phyloP scores from a whole-genome alignment of 2,888 invertebrate genomes.

The Periphyllus acericola region DNA sequence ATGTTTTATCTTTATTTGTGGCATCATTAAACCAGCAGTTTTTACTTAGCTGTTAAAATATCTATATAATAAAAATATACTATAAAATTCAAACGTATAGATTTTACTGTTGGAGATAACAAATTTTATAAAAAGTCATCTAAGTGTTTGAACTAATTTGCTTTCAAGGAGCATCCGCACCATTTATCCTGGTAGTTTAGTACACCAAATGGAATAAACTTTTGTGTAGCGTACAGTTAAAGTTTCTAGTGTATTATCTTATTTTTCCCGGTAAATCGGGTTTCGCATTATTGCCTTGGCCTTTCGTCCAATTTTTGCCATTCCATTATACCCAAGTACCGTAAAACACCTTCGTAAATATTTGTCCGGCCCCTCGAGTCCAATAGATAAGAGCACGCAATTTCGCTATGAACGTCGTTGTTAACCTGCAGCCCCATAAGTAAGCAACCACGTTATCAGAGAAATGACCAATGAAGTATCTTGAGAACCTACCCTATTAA shows the following conservation, averaged over 20 bases:
- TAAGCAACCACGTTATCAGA: not conserved
- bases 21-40: too few relatives aligned
- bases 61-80: too few relatives aligned
- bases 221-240: not conserved
- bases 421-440: not conserved
- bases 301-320: conserved; percentile 26
- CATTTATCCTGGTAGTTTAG: conserved; percentile 27
- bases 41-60: too few relatives aligned
- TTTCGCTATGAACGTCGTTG: not conserved
- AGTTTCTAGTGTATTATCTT: conserved; percentile 20
- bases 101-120: conserved; percentile 8
- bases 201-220: not conserved
- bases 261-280: conserved; percentile 30
- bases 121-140: conserved; percentile 17
- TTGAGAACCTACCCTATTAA: not conserved
- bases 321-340: conserved; percentile 23
- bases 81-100: not conserved
- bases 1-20: too few relatives aligned
- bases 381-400: conserved; percentile 24
- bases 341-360: conserved; percentile 48
- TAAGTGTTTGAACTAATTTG: conserved; percentile 32
- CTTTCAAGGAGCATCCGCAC: not conserved
- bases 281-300: conserved; percentile 37
- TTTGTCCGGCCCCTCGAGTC: conserved; percentile 41
- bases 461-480: not conserved